A percentile compares a stretch with the other conserved stretches of the same genome.
Conservation (phyloP, 2,797 vertebrate species). For the Gymnocypris eckloni region DNA sequence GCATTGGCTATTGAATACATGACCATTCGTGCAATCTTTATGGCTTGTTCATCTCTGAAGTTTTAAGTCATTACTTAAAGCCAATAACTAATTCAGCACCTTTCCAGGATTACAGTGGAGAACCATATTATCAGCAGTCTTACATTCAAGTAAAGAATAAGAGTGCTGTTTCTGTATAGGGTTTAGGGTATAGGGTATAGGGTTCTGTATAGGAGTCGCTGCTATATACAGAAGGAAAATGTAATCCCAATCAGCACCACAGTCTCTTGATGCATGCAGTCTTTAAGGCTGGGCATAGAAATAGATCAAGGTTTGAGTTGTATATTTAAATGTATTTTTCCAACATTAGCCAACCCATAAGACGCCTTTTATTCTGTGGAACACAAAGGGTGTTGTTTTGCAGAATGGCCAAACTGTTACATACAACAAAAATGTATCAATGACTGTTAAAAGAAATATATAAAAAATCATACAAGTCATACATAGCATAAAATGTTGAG, state of each 20-base stretch:
- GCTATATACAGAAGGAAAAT: background rate
- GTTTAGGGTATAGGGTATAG: no score
- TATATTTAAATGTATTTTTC: background rate
- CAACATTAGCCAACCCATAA: background rate
- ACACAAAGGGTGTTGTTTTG: no score
- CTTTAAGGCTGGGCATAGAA: background rate
- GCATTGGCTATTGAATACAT: background rate
- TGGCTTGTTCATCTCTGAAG: background rate
- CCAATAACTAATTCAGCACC: background rate
- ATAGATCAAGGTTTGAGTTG: background rate
- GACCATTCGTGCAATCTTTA: background rate
- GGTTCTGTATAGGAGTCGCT: background rate
- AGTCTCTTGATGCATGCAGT: background rate
- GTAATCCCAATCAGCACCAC: background rate
- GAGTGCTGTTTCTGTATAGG: background rate
- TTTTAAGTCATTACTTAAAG: constrained; percentile 7
- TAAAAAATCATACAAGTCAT: background rate
- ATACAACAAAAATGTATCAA: no score
- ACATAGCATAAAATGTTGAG: no score
- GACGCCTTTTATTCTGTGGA: background rate
- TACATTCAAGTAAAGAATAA: background rate
- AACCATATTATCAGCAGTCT: constrained; percentile 10
- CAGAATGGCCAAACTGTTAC: no score
- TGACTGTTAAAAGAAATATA: background rate
- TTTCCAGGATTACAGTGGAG: background rate